These are phyloP conservation scores for Patella ulyssiponensis DNA, from an alignment of 2,888 invertebrate genomes.

Conservation along the genomic window DNA sequence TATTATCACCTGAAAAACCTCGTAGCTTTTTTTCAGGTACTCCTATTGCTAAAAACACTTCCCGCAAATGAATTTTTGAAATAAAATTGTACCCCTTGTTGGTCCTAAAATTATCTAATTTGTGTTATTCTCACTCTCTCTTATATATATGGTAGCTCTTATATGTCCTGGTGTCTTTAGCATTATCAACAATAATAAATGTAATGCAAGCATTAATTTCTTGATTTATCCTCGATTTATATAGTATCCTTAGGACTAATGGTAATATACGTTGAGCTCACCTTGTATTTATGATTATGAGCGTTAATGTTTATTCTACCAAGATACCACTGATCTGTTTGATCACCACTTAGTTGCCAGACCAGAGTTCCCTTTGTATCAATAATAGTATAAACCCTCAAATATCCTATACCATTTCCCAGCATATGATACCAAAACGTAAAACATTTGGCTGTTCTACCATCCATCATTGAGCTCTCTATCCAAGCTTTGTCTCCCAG, in stretches of 20 bases:
- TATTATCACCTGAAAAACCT: too few species aligned
- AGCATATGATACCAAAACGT: conserved; percentile 66
- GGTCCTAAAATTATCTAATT: too few species aligned
- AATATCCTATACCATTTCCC: conserved; percentile 58
- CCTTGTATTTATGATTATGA: conserved; percentile 20
- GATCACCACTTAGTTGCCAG: conserved; percentile 59
- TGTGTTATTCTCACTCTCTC: too few species aligned
- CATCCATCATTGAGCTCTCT: conserved; percentile 44
- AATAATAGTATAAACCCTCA: conserved; percentile 51
- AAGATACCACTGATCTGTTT: conserved; percentile 51
- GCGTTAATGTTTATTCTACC: conserved; percentile 49
- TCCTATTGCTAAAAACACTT: too few species aligned
- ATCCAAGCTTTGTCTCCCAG: conserved; percentile 49
- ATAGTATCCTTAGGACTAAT: too few species aligned
- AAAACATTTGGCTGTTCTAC: conserved; percentile 47
- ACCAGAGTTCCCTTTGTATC: conserved; percentile 43
- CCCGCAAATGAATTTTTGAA: too few species aligned
- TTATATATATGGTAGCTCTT: too few species aligned
- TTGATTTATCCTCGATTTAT: too few species aligned
- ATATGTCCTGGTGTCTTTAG: not conserved
- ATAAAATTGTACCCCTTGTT: too few species aligned
- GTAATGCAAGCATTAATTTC: too few species aligned
- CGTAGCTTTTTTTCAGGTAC: too few species aligned
- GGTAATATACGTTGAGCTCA: not conserved
- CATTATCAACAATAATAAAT: too few species aligned